Percentiles rank a stretch among this genome's conserved stretches.
phyloP scores from a whole-genome alignment of 2,797 vertebrate genomes.

The Mormyrops attenuatus region DNA sequence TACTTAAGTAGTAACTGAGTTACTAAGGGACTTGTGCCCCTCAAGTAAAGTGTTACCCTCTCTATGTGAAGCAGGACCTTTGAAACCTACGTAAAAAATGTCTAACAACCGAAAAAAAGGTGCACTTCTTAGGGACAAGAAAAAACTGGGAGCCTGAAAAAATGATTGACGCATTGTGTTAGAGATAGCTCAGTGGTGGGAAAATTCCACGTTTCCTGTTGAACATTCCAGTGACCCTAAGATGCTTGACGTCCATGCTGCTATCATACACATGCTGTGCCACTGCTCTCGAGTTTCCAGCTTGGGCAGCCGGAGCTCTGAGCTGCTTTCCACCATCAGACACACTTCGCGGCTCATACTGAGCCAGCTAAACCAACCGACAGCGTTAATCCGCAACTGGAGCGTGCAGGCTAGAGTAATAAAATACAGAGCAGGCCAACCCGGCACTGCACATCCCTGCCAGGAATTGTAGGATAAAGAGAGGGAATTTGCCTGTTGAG shows the following conservation, averaged over 20 bases:
- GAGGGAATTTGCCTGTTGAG: neutral
- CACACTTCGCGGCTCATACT: neutral
- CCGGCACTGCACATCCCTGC: neutral
- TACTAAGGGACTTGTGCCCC: neutral
- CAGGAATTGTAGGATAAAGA: neutral
- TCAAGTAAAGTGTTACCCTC: neutral
- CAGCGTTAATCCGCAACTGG: neutral
- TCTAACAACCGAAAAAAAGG: neutral
- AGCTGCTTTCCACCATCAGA: neutral
- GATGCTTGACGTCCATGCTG: neutral
- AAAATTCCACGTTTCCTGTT: neutral
- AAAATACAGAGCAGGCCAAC: neutral
- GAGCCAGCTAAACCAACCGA: neutral
- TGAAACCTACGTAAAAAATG: neutral
- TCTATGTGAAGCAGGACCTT: neutral
- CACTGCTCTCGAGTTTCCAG: neutral
- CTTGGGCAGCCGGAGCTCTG: neutral
- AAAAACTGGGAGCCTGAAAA: neutral
- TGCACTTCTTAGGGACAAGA: neutral
- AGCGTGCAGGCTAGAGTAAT: constrained; percentile 12
- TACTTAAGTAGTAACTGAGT: neutral
- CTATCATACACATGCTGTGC: neutral
- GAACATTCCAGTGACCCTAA: neutral
- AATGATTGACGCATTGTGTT: neutral
- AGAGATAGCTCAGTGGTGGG: neutral